These are phyloP conservation scores for Aricia agestis DNA, from an alignment of 1,140 invertebrate genomes.

Conservation along the genomic window DNA sequence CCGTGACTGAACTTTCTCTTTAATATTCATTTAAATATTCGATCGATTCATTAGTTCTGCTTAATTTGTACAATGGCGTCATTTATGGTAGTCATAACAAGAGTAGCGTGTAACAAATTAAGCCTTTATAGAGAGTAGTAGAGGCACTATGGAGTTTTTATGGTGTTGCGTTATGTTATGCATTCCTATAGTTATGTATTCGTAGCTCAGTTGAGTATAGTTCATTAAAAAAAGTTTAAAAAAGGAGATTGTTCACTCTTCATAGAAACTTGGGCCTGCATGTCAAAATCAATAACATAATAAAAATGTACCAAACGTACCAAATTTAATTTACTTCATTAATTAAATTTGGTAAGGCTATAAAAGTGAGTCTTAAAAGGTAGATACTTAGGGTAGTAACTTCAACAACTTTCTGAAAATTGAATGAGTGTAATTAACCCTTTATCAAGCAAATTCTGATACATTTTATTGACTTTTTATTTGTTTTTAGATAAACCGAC, in stretches of 20 bases:
- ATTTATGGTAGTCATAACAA: not conserved
- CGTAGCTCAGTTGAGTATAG: too few species aligned
- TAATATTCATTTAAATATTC: not conserved
- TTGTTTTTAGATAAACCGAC: not conserved
- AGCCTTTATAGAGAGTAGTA: not conserved
- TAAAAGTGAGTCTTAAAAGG: not conserved
- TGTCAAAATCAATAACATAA: too few species aligned
- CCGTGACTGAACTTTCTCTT: not conserved
- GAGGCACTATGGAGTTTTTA: not conserved
- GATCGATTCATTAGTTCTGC: conserved; percentile 2
- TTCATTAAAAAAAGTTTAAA: too few species aligned
- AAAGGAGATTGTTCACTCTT: too few species aligned
- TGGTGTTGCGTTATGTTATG: not conserved
- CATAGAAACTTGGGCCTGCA: too few species aligned
- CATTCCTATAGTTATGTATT: not conserved
- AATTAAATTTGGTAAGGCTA: not conserved
- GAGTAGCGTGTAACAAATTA: not conserved
- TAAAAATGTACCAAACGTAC: not conserved
- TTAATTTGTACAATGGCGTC: not conserved
- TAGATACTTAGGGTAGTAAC: not conserved
- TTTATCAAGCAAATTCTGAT: not conserved
- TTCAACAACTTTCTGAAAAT: not conserved
- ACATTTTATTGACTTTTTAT: not conserved
- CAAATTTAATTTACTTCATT: not conserved
- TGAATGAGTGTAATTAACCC: not conserved